Conservation (phyloP, 2,113 vertebrate genomes). For the Pica pica region DNA sequence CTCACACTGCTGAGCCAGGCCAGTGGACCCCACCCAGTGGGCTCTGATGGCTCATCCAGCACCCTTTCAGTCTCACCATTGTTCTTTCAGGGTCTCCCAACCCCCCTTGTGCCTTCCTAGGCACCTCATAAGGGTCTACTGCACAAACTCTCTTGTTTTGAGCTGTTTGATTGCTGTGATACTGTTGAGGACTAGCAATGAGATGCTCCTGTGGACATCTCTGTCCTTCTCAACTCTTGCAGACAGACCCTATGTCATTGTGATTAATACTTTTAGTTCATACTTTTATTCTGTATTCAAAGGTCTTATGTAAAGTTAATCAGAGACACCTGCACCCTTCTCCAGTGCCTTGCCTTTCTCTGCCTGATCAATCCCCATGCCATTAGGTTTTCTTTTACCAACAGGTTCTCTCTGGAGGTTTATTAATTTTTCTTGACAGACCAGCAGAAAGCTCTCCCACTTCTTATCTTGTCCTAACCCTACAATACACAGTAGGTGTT, state of each 20-base stretch:
- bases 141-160: neutral
- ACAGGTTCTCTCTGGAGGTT: neutral
- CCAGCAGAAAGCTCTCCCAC: neutral
- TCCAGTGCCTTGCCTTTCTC: neutral
- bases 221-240: neutral
- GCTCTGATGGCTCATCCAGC: neutral
- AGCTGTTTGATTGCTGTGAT: rapidly evolving
- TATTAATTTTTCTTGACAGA: neutral
- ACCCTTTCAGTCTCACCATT: neutral
- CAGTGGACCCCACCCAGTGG: rapidly evolving
- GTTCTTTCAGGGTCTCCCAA: neutral
- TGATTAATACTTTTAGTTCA: neutral
- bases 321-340: neutral
- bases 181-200: neutral
- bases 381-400: neutral
- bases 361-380: neutral
- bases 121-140: neutral
- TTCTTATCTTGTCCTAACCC: neutral
- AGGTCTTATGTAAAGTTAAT: neutral
- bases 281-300: neutral
- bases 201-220: neutral
- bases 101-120: neutral
- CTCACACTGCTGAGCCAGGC: neutral
- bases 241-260: neutral
- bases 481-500: neutral